These are phyloP conservation scores for Rafetus swinhoei DNA, from an alignment of 2,113 vertebrate genomes.

Conservation along the genomic window DNA sequence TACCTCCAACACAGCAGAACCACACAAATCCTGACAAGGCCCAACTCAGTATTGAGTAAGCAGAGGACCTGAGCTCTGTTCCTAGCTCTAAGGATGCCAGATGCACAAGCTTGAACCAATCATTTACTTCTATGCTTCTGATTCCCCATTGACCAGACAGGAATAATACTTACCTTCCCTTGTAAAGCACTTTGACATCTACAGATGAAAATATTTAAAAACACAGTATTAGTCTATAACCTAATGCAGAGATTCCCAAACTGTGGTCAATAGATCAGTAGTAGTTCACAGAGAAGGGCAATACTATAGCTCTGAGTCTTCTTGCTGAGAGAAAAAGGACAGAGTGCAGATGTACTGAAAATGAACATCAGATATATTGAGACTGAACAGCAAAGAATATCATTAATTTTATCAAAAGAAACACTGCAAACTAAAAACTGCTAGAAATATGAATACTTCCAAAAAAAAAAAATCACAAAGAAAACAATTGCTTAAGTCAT, in stretches of 20 bases:
- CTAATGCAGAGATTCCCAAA: neutral
- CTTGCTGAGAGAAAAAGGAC: neutral
- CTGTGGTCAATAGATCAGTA: neutral
- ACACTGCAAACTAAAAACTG: neutral
- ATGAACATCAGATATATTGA: neutral
- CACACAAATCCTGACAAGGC: neutral
- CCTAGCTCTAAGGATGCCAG: neutral
- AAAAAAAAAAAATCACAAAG: neutral
- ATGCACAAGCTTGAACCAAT: neutral
- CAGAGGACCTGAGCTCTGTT: conserved; percentile 19
- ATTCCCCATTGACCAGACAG: neutral
- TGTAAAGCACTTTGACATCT: neutral
- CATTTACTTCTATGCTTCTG: neutral
- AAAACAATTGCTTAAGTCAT: neutral
- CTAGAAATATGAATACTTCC: neutral
- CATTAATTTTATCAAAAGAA: neutral
- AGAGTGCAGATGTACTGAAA: neutral
- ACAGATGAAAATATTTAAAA: neutral
- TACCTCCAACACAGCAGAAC: neutral
- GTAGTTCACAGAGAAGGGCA: neutral
- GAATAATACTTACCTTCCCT: neutral
- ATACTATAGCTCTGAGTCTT: neutral
- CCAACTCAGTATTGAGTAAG: neutral
- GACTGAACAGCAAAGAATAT: neutral
- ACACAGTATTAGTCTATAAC: neutral